Base-by-base conservation (phyloP, 1,140 invertebrate genomes). In the Homalodisca vitripennis region DNA sequence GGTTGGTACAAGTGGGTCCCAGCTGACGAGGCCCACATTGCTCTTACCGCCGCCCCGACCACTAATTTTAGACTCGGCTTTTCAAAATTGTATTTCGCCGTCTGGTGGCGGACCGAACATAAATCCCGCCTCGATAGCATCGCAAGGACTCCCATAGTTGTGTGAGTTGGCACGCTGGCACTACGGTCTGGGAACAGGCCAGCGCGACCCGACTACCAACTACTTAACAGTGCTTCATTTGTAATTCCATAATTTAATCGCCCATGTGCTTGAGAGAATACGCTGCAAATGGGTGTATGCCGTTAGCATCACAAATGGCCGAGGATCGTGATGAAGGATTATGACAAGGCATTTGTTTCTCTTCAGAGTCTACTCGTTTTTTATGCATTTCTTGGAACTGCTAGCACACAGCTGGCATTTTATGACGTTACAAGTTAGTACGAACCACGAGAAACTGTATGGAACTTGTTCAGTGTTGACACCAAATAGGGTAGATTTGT, bases 11-110 rank as follows among this genome's bases (percentile, higher is more conserved):
- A 60, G 55, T 60, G 55, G 55, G 14, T 27, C 22, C 14, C 55
- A 24, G 26, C 48, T 60, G 55, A 60, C 55, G 27, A 29, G 55
- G 22, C 55, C 22, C 55, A 60, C 55, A 24, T 60, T 60, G 55
- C 55, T 27, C 34, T 41, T 17, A 17, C 34, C 34, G 34, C 34
- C 6, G 34, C n/a, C n/a, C n/a, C n/a, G n/a, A n/a, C 22, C 34
- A 53, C 48, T 60, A 60, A 60, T 22, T 60, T 27, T 60, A 60
- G 55, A 22, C 24, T 12, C 17, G 17, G 34, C 34, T 51, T n/a
- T 17, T 60, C 55, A 60, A 60, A 60, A 27, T 60, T 60, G 55
- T 60, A 60, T 30, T 30, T n/a, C 24, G 6, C n/a, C 14, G 55
- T 29, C 34, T 41, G 34, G 55, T 30, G 26, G 55, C 14, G 55